Evolutionary conservation across 2,797 vertebrate genomes (phyloP).

Genomic region (Trematomus bernacchii): DNA sequence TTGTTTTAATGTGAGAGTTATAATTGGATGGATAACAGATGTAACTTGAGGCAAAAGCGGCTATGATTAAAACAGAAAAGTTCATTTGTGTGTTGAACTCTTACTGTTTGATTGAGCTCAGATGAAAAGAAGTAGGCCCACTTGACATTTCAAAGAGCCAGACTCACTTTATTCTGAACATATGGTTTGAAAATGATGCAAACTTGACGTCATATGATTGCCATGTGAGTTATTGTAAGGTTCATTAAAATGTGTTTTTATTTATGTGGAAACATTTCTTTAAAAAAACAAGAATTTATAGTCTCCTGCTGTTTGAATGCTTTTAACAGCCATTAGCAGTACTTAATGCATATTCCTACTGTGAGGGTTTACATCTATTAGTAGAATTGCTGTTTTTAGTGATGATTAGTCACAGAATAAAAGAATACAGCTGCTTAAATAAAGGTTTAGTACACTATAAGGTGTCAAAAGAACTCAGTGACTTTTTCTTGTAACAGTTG

Average conservation of each 20-base stretch:
- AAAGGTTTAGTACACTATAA: neutral
- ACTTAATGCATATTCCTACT: slow-evolving; percentile 1
- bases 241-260: slow-evolving; percentile 21
- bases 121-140: slow-evolving; percentile 36
- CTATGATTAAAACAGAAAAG: slow-evolving; percentile 50
- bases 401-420: slow-evolving; percentile 28
- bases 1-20: slow-evolving; percentile 66
- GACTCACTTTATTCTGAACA: slow-evolving; percentile 10
- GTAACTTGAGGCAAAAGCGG: slow-evolving; percentile 54
- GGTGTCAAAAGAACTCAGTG: neutral
- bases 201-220: neutral
- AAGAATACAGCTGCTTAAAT: slow-evolving; percentile 13
- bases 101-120: slow-evolving; percentile 7
- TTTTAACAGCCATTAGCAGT: slow-evolving; percentile 31
- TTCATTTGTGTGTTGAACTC: slow-evolving; percentile 41
- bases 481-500: neutral
- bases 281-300: neutral
- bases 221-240: neutral
- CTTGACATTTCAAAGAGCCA: slow-evolving; percentile 32
- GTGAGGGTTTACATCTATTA: slow-evolving; percentile 26
- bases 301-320: slow-evolving; percentile 10
- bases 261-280: slow-evolving; percentile 7
- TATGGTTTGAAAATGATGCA: neutral
- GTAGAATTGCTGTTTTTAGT: slow-evolving; percentile 28
- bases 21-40: slow-evolving; percentile 69